Percentiles rank a stretch among this genome's conserved stretches.
Evolutionary conservation across 64 coral and sea anemone genomes (phyloP).

Genomic region (Acropora tenuis): DNA sequence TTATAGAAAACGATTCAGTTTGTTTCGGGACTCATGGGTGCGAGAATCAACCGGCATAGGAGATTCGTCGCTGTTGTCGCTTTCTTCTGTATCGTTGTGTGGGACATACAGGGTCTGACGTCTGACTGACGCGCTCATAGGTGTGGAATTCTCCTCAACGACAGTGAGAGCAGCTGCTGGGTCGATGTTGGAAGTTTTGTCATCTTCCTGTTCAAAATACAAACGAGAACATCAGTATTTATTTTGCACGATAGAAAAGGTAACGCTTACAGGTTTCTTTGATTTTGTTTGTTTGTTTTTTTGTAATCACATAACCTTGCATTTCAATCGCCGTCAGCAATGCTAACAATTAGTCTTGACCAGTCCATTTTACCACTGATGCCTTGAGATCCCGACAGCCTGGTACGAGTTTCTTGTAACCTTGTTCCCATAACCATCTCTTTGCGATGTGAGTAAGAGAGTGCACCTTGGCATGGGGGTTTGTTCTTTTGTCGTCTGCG

Average conservation of each 20-base stretch:
- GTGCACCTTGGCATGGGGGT: neutral
- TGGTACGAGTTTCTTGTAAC: neutral
- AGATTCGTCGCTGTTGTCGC: conserved; percentile 1
- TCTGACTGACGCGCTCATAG: neutral
- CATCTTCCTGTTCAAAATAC: neutral
- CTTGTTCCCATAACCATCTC: neutral
- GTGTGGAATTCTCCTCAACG: neutral
- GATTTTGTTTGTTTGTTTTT: neutral
- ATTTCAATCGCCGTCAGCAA: neutral
- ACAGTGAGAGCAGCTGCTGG: neutral
- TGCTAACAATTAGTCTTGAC: conserved; percentile 11
- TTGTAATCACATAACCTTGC: neutral
- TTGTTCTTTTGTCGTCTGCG: neutral
- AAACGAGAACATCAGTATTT: neutral
- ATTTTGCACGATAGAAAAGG: neutral
- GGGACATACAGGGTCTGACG: neutral
- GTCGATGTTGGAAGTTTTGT: neutral
- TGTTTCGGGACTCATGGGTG: neutral
- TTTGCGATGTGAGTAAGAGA: neutral
- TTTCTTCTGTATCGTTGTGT: neutral
- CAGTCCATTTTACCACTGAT: neutral
- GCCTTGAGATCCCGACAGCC: neutral
- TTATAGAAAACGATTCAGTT: conserved; percentile 37
- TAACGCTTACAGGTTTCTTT: neutral
- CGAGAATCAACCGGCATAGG: neutral